Evolutionary conservation across 2,797 vertebrate species (phyloP).

Genomic region (Odontamblyopus lacepedii): DNA sequence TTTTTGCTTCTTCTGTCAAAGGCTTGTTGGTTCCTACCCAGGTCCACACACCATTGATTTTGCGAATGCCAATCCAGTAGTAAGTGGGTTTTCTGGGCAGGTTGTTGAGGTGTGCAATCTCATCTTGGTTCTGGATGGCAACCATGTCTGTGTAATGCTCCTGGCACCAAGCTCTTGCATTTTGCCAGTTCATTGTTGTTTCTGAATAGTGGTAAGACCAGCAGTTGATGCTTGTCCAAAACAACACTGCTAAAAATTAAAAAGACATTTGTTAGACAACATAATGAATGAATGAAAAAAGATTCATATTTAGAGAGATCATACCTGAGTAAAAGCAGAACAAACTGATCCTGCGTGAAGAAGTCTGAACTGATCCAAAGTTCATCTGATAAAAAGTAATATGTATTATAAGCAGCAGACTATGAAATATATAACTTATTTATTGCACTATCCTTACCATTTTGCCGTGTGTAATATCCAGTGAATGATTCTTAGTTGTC

Average conservation of each 20-base stretch:
- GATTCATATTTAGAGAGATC: conserved; percentile 15
- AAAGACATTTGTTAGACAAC: conserved; percentile 18
- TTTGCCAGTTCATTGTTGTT: conserved; percentile 63
- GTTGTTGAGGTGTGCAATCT: conserved; percentile 72
- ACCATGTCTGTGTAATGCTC: conserved; percentile 77
- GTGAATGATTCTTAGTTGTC: conserved; percentile 12
- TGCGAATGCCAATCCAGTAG: conserved; percentile 87
- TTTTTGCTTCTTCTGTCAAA: conserved; percentile 72
- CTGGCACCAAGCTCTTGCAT: conserved; percentile 69
- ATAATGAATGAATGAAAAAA: neutral
- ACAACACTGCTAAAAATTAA: conserved; percentile 61
- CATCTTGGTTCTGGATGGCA: conserved; percentile 82
- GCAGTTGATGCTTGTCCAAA: conserved; percentile 57
- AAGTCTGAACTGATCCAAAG: conserved; percentile 26
- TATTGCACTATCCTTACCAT: conserved; percentile 64
- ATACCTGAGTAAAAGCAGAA: conserved; percentile 66
- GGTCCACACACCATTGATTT: conserved; percentile 73
- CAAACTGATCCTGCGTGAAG: conserved; percentile 36
- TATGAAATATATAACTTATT: neutral
- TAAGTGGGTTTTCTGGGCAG: conserved; percentile 48
- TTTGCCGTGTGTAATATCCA: conserved; percentile 15
- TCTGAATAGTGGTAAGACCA: conserved; percentile 79
- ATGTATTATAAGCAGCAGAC: neutral
- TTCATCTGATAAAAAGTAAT: conserved; percentile 43
- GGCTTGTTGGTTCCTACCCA: conserved; percentile 82